Conservation (phyloP, 2,888 invertebrate species). For the Drosophila anomalata region DNA sequence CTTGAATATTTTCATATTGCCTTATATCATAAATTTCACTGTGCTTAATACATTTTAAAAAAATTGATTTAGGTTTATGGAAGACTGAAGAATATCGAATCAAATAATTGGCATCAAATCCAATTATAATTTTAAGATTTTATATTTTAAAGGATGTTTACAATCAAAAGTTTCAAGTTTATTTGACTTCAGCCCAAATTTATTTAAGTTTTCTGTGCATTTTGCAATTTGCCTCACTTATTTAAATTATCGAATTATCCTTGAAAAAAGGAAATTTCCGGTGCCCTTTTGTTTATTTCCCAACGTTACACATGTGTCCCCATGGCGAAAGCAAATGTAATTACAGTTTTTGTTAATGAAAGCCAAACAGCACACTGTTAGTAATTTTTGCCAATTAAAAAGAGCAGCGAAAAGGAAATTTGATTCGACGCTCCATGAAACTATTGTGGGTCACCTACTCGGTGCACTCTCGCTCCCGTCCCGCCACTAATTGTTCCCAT, state of each 20-base stretch:
- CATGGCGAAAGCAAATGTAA: constrained; percentile 20
- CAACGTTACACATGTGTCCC: constrained; percentile 1
- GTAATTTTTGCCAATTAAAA: constrained; percentile 40
- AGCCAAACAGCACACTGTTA: constrained; percentile 18
- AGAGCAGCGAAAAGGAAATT: constrained; percentile 24
- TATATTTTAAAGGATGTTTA: too few species aligned
- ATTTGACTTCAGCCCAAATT: too few species aligned
- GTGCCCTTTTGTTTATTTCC: constrained; percentile 5
- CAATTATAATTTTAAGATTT: too few species aligned
- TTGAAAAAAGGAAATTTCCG: not conserved
- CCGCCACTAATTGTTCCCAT: constrained; percentile 8
- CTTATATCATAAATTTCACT: too few species aligned
- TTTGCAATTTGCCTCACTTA: not conserved
- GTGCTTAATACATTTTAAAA: too few species aligned
- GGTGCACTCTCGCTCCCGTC: not conserved
- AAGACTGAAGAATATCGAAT: too few species aligned
- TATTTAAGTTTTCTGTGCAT: not conserved
- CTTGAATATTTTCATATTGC: not conserved
- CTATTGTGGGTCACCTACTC: constrained; percentile 14
- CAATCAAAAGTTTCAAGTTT: too few species aligned
- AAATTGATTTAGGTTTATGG: too few species aligned
- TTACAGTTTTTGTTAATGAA: constrained; percentile 32
- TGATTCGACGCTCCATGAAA: constrained; percentile 9
- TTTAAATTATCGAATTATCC: not conserved
- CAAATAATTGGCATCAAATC: too few species aligned